Evolutionary conservation across 2,888 invertebrate genomes (phyloP).

Genomic region (Adelognathus sp.): DNA sequence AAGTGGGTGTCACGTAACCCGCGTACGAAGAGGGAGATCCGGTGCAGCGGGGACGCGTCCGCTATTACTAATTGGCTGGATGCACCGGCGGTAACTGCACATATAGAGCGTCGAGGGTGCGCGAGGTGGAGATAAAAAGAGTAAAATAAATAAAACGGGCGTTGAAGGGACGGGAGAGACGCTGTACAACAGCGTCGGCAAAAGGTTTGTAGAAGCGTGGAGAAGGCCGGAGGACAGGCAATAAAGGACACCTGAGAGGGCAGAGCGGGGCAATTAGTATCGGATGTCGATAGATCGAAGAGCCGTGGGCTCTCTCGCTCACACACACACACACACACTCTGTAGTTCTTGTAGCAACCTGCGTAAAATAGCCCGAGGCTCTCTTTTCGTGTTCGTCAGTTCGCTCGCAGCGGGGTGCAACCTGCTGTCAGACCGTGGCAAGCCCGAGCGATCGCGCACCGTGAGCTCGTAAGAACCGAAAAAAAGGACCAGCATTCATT

Average conservation of each 20-base stretch:
- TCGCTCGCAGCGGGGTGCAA: slow-evolving; percentile 71
- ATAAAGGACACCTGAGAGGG: slow-evolving; percentile 64
- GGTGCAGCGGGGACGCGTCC: slow-evolving; percentile 37
- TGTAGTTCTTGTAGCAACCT: slow-evolving; percentile 70
- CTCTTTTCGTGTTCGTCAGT: slow-evolving; percentile 45
- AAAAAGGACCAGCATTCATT: slow-evolving; percentile 61
- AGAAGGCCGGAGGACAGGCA: slow-evolving; percentile 28
- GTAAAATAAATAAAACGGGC: slow-evolving; percentile 13
- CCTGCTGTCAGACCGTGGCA: slow-evolving; percentile 71
- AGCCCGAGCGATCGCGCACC: slow-evolving; percentile 63
- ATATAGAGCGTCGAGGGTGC: slow-evolving; percentile 13
- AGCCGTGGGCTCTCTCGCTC: slow-evolving; percentile 2
- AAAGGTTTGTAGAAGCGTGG: slow-evolving; percentile 54
- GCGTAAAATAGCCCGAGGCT: slow-evolving; percentile 63
- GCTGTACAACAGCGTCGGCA: slow-evolving; percentile 35
- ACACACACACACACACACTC: slow-evolving; percentile 2
- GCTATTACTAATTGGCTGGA: slow-evolving; percentile 59
- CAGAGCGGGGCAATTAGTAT: slow-evolving; percentile 76
- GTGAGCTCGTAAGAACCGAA: slow-evolving; percentile 29
- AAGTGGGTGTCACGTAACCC: slow-evolving; percentile 60
- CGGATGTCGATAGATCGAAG: slow-evolving; percentile 74
- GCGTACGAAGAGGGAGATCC: slow-evolving; percentile 36
- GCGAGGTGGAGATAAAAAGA: slow-evolving; percentile 13
- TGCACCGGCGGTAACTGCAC: slow-evolving; percentile 39
- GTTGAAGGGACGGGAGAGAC: slow-evolving; percentile 5